A percentile compares a stretch with the other conserved stretches of the same genome.
These are phyloP conservation scores for Ylistrum balloti DNA, from an alignment of 1,140 invertebrate genomes.

Conservation along the genomic window DNA sequence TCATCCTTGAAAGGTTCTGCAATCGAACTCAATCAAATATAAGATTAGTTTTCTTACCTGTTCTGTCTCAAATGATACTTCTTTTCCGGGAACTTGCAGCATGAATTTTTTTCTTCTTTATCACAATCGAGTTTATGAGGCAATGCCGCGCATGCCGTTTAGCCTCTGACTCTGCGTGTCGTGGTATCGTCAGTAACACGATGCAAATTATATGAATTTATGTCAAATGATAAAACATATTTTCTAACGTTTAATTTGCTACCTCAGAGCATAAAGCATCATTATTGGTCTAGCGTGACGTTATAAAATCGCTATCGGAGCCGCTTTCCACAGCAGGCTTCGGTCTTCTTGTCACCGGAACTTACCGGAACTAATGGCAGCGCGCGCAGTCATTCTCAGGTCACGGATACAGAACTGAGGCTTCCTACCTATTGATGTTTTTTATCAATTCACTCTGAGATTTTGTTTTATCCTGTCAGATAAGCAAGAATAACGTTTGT, in stretches of 20 bases:
- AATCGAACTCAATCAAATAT: no score
- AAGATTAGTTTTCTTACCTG: not conserved
- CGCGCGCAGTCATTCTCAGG: not conserved
- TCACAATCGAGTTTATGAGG: not conserved
- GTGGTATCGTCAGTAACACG: not conserved
- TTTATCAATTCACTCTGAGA: constrained; percentile 2
- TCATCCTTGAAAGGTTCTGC: no score
- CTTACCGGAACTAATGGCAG: constrained; percentile 30
- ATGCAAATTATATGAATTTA: constrained; percentile 10
- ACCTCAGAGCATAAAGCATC: not conserved
- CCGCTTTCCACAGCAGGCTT: constrained; percentile 8
- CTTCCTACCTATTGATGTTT: constrained; percentile 16
- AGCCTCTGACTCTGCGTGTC: constrained; percentile 5
- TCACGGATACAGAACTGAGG: constrained; percentile 32
- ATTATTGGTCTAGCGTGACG: constrained; percentile 12
- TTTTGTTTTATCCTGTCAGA: not conserved
- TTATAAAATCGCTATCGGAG: constrained; percentile 13
- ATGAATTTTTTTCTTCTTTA: not conserved
- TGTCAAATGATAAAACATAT: constrained; percentile 29
- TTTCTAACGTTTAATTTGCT: not conserved
- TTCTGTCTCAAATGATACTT: not conserved
- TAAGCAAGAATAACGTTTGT: not conserved
- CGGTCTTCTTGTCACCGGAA: not conserved
- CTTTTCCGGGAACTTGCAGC: not conserved
- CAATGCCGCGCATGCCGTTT: not conserved